phyloP scores from a whole-genome alignment of 2,797 vertebrate species.

The Semaprochilodus insignis region DNA sequence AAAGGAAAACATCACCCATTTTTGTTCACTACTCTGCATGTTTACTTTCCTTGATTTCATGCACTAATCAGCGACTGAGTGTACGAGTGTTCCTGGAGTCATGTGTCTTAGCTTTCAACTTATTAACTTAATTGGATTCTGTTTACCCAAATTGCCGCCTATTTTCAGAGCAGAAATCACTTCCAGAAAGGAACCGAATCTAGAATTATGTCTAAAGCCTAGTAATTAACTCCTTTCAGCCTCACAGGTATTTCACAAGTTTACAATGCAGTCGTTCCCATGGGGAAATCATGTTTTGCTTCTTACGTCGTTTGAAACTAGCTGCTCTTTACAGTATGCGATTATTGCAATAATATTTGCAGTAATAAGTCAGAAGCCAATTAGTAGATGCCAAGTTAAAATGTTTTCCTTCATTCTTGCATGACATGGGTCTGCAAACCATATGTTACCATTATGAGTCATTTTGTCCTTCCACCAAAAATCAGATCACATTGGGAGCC shows the following conservation, averaged over 20 bases:
- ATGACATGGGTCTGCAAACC: too few relatives aligned
- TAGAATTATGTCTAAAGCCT: neutral
- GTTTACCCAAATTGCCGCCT: neutral
- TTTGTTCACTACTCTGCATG: neutral
- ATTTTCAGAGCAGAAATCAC: neutral
- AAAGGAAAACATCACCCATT: conserved; percentile 20
- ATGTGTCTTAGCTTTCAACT: conserved; percentile 19
- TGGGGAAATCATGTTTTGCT: neutral
- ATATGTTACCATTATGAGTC: too few relatives aligned
- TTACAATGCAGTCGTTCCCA: neutral
- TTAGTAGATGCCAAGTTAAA: too few relatives aligned
- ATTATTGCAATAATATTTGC: too few relatives aligned
- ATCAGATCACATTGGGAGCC: too few relatives aligned
- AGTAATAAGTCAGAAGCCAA: too few relatives aligned
- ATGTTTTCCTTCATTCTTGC: too few relatives aligned
- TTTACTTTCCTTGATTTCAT: conserved; percentile 2
- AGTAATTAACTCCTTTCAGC: neutral
- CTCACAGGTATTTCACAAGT: neutral
- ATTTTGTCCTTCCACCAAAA: too few relatives aligned
- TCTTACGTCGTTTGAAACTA: neutral
- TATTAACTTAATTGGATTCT: conserved; percentile 1
- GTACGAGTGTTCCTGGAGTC: neutral
- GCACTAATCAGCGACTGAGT: neutral
- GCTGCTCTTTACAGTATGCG: too few relatives aligned
- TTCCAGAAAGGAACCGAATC: neutral